A percentile compares a stretch with the other conserved stretches of the same genome.
These are phyloP conservation scores for Drosophila azteca DNA, from an alignment of 1,140 invertebrate species.

Conservation along the genomic window DNA sequence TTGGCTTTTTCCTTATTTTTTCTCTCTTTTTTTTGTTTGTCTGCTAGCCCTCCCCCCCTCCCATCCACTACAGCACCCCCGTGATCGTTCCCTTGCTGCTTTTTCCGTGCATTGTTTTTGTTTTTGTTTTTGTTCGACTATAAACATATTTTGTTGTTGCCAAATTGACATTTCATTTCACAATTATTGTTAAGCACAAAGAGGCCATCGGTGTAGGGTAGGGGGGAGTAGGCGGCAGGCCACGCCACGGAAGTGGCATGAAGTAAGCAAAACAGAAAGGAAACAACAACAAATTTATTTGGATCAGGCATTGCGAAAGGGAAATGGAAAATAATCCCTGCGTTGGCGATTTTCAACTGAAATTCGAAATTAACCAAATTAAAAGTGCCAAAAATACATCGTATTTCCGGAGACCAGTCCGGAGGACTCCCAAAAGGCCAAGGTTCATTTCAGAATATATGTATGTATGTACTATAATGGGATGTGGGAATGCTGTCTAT, in stretches of 20 bases:
- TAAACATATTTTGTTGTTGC: conserved; percentile 68
- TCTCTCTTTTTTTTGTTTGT: conserved; percentile 28
- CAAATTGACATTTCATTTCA: conserved; percentile 81
- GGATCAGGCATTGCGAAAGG: too few relatives aligned
- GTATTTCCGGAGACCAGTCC: too few relatives aligned
- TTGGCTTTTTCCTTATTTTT: conserved; percentile 57
- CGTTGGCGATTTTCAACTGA: too few relatives aligned
- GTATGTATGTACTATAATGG: background rate
- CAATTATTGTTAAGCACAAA: conserved; percentile 50
- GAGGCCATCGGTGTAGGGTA: conserved; percentile 51
- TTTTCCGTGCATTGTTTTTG: conserved; percentile 36
- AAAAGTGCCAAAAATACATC: too few relatives aligned
- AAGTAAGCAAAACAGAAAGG: too few relatives aligned
- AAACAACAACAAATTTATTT: too few relatives aligned
- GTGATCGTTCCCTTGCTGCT: conserved; percentile 8
- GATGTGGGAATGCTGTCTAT: too few relatives aligned
- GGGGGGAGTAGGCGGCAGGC: background rate
- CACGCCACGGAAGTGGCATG: background rate
- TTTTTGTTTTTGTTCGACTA: conserved; percentile 46
- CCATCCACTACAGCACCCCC: too few relatives aligned
- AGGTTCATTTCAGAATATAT: background rate
- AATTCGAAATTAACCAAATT: too few relatives aligned
- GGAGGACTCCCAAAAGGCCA: background rate
- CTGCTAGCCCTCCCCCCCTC: conserved; percentile 8
- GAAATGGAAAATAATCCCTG: too few relatives aligned